Evolutionary conservation across 2,888 invertebrate genomes (phyloP).

Genomic region (Parapristionchus giblindavisi): DNA sequence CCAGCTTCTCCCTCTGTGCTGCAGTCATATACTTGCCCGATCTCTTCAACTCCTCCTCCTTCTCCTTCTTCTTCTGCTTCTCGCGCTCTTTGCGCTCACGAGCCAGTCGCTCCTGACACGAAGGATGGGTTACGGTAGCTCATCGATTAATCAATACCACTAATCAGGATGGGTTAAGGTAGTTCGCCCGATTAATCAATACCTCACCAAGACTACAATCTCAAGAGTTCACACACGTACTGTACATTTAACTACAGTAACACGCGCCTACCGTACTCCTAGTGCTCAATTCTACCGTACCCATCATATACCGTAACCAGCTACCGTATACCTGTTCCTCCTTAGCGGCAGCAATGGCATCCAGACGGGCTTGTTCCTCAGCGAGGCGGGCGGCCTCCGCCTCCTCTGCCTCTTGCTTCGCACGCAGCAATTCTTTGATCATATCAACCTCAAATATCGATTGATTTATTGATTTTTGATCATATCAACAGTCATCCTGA

Average conservation of each 20-base stretch:
- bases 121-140: background rate
- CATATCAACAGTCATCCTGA: too few relatives aligned
- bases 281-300: conserved; percentile 15
- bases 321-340: conserved; percentile 51
- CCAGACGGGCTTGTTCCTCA: conserved; percentile 75
- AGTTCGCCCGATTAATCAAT: background rate
- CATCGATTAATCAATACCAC: background rate
- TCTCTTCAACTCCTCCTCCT: conserved; percentile 83
- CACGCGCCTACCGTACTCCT: background rate
- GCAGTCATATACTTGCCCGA: conserved; percentile 92
- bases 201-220: too few relatives aligned
- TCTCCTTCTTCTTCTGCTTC: conserved; percentile 90
- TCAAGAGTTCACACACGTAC: too few relatives aligned
- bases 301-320: conserved; percentile 27
- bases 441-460: conserved; percentile 39
- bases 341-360: conserved; percentile 47
- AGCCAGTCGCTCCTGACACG: conserved; percentile 41
- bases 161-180: too few relatives aligned
- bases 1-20: conserved; percentile 88
- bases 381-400: conserved; percentile 76
- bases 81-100: conserved; percentile 87
- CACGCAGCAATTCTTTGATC: conserved; percentile 71
- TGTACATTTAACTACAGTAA: background rate
- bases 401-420: conserved; percentile 77
- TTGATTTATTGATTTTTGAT: background rate